A percentile compares a stretch with the other conserved stretches of the same genome.
phyloP scores from a whole-genome alignment of 2,113 vertebrate genomes.

The Leucosticte australis region DNA sequence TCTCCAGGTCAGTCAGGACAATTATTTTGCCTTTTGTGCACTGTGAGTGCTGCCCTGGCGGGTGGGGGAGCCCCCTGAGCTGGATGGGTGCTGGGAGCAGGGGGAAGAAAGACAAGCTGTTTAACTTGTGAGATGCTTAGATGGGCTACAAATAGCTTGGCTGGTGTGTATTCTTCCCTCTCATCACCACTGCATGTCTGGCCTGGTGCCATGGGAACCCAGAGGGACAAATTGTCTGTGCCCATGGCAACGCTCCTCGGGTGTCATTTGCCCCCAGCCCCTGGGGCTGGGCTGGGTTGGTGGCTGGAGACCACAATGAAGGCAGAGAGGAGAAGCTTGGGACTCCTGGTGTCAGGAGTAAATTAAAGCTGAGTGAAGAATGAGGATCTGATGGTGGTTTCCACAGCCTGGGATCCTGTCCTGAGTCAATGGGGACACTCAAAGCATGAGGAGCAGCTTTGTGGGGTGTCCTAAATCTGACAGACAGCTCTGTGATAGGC shows the following conservation, averaged over 20 bases:
- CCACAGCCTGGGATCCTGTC: not conserved
- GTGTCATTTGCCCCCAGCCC: slow-evolving; percentile 63
- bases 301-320: slow-evolving; percentile 1
- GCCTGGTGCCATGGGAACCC: slow-evolving; percentile 79
- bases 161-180: slow-evolving; percentile 7
- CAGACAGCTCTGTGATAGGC: not conserved
- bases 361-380: slow-evolving; percentile 63
- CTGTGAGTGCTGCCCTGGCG: accelerated
- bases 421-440: slow-evolving; percentile 37
- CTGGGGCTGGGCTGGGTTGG: not conserved
- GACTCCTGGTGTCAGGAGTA: slow-evolving; percentile 46
- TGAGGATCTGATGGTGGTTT: slow-evolving; percentile 31
- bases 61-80: not conserved
- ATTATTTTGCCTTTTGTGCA: not conserved
- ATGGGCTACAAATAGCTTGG: slow-evolving; percentile 43
- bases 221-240: slow-evolving; percentile 50
- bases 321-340: not conserved
- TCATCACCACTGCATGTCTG: slow-evolving; percentile 29
- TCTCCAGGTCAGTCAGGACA: not conserved
- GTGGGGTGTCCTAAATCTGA: slow-evolving; percentile 56
- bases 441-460: slow-evolving; percentile 41
- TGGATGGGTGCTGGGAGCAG: not conserved
- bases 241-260: slow-evolving; percentile 76
- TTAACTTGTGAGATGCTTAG: slow-evolving; percentile 52
- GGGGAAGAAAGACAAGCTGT: slow-evolving; percentile 22